Conservation (phyloP, 2,797 vertebrate species). For the Diglossa cyanea region DNA sequence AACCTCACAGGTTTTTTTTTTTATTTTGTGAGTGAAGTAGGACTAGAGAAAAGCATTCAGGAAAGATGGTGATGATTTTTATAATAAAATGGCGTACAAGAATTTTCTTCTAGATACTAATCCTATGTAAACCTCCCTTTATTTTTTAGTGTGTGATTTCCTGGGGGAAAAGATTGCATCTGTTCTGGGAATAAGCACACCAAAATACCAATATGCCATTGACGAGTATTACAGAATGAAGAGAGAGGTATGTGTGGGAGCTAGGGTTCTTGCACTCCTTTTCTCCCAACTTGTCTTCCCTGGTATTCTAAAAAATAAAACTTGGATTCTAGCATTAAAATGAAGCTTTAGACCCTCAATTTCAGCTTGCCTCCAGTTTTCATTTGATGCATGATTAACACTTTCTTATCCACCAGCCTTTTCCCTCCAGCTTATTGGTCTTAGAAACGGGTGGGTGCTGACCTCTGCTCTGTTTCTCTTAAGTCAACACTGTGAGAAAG, state of each 20-base stretch:
- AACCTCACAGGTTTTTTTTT: not conserved
- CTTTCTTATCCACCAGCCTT: not conserved
- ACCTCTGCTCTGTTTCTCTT: not conserved
- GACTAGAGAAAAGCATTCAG: not conserved
- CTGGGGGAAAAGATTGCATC: conserved; percentile 95
- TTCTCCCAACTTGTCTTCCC: not conserved
- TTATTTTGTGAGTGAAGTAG: not conserved
- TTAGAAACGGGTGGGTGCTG: not conserved
- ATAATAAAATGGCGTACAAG: not conserved
- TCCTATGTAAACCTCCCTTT: not conserved
- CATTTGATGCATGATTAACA: not conserved
- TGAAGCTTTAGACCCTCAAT: not conserved
- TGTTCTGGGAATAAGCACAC: conserved; percentile 92
- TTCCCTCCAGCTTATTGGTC: not conserved
- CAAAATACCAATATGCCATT: conserved; percentile 97
- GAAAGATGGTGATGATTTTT: not conserved
- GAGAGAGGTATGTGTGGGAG: conserved; percentile 84
- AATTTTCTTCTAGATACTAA: not conserved
- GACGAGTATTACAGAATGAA: conserved; percentile 96
- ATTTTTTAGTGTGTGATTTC: conserved; percentile 90
- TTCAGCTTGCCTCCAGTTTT: not conserved
- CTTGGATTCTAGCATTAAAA: not conserved
- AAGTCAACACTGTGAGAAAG: not conserved
- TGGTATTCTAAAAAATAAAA: not conserved
- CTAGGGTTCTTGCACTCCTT: not conserved